Evolutionary conservation across 2,797 vertebrate genomes (phyloP), one percentile per base, ranked within the genome.

Genomic region (Crax fasciolata): DNA sequence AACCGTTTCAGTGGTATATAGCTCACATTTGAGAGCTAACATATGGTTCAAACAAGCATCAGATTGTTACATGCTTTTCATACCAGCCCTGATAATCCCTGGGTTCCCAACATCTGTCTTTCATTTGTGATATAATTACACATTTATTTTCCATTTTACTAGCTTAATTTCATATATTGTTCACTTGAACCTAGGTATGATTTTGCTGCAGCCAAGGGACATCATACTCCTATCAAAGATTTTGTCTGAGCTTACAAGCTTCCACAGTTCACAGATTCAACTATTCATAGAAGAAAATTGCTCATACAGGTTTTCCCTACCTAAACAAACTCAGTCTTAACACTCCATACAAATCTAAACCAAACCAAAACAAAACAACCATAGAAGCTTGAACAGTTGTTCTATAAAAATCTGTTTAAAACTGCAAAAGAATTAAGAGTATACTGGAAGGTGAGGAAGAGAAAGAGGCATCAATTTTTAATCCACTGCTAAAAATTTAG

Each of bases 21-120:
- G 87, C 81, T 85, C 86, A 75, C 90, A 57, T 79, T 84, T 76
- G 66, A 93, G 77, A 85, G 88, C 67, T 57, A 89, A 91, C 76
- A 93, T 32, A 76, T 35, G 84, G 89, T 68, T 95, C 88, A 66
- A 94, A 91, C 91, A 95, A 96, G 93, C 76, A 75, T 57, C 72
- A 80, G 71, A 92, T 62, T 89, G 86, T 74, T 94, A 97, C 70
- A 46, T 62, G 92, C 88, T 93, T 97, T 94, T 93, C 96, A 95
- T 90, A 96, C 66, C 94, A 95, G 84, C 41, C 87, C 23, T 19
- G 93, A 77, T 84, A 97, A 97, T 95, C 85, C 77, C 92, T 27
- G 58, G 23, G 52, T 94, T 97, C 71, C 85, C 76, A 90, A 96
- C 97, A 98, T 97, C 95, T 97, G 97, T 55, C 97, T 97, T 94